Conservation (phyloP, 2,113 vertebrate genomes). For the Neolamprologus brichardi region DNA sequence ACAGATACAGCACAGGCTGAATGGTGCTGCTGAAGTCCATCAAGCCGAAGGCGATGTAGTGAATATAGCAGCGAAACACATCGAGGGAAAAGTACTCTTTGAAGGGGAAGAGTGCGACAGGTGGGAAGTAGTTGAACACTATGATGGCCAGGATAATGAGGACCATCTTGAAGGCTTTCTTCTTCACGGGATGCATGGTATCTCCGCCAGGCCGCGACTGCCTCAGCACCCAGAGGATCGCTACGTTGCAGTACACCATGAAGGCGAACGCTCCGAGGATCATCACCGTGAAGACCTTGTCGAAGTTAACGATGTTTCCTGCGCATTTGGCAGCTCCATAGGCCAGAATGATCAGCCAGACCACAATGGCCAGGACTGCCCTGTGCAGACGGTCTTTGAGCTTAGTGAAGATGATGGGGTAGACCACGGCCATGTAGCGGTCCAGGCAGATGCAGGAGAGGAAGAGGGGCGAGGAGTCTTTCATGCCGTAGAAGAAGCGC, state of each 20-base stretch:
- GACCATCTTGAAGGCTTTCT: conserved; percentile 74
- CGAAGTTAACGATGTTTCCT: conserved; percentile 49
- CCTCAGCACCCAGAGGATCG: conserved; percentile 60
- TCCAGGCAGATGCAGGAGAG: conserved; percentile 75
- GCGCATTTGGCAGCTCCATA: conserved; percentile 55
- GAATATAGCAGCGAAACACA: conserved; percentile 64
- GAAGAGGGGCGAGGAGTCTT: conserved; percentile 69
- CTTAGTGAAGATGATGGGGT: conserved; percentile 68
- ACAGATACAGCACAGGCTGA: conserved; percentile 72
- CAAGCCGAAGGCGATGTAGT: conserved; percentile 63
- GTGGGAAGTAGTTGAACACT: conserved; percentile 73
- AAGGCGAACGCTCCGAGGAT: conserved; percentile 60
- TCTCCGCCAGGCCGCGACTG: conserved; percentile 57
- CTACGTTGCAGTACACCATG: conserved; percentile 72
- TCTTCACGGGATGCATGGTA: conserved; percentile 72
- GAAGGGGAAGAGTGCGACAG: conserved; percentile 73
- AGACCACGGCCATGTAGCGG: conserved; percentile 70
- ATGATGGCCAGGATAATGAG: conserved; percentile 72
- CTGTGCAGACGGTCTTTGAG: conserved; percentile 64
- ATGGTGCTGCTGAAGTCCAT: conserved; percentile 77
- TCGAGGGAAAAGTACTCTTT: conserved; percentile 45
- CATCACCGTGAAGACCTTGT: conserved; percentile 64
- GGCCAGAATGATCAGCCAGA: conserved; percentile 64
- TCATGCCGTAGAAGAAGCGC: conserved; percentile 71
- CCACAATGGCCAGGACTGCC: background rate